Conservation (phyloP, 37 sponge, comb jelly and placozoan genomes). For the Agelas oroides region DNA sequence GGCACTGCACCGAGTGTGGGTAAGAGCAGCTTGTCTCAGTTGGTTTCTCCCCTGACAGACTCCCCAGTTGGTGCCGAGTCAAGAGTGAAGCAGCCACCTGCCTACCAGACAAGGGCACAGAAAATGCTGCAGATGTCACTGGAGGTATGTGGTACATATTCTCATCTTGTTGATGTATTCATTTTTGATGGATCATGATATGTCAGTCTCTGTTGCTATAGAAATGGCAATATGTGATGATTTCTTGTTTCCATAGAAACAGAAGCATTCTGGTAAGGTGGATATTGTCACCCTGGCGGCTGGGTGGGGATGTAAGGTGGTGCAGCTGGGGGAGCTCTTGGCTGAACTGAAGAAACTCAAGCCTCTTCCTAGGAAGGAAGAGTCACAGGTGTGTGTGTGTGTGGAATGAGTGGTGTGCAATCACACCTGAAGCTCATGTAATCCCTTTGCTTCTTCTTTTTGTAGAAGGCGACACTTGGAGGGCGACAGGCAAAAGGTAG, state of each 20-base stretch:
- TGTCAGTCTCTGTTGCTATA: too few species aligned
- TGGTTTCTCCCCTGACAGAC: slow-evolving; percentile 21
- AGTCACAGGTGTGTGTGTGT: too few species aligned
- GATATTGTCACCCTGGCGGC: slow-evolving; percentile 34
- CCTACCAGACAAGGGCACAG: slow-evolving; percentile 28
- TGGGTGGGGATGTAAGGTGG: slow-evolving; percentile 44
- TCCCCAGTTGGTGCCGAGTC: slow-evolving; percentile 5
- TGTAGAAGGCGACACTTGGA: too few species aligned
- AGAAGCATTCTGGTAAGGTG: neutral
- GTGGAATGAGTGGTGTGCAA: neutral
- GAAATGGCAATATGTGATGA: too few species aligned
- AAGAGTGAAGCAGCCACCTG: neutral
- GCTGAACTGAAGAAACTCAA: slow-evolving; percentile 49
- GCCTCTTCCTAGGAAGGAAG: slow-evolving; percentile 19
- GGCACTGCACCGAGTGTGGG: slow-evolving; percentile 3
- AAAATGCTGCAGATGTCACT: slow-evolving; percentile 38
- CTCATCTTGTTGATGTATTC: too few species aligned
- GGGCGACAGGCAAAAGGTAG: too few species aligned
- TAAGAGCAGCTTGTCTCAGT: neutral
- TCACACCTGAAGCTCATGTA: neutral
- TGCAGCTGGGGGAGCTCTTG: slow-evolving; percentile 40
- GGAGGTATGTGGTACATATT: too few species aligned
- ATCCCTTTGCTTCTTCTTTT: too few species aligned
- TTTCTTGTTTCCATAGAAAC: too few species aligned
- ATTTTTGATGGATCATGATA: too few species aligned